Evolutionary conservation across 2,113 vertebrate species (phyloP).

Genomic region (Neogobius melanostomus): DNA sequence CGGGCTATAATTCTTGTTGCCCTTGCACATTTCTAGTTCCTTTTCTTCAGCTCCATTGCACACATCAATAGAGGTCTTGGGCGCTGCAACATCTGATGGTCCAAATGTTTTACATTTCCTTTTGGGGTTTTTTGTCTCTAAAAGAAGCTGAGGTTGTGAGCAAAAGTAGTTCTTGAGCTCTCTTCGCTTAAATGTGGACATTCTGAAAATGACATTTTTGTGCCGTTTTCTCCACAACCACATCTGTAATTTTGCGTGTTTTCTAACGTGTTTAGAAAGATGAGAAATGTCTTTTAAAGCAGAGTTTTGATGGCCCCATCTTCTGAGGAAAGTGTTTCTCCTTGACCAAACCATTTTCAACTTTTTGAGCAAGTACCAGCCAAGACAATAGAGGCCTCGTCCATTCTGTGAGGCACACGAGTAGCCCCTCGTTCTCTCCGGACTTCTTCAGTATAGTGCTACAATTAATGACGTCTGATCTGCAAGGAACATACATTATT

Average conservation of each 20-base stretch:
- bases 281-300: conserved; percentile 44
- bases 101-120: not conserved
- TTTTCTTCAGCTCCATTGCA: not conserved
- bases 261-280: conserved; percentile 41
- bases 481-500: not conserved
- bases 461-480: not conserved
- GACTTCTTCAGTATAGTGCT: not conserved
- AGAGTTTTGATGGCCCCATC: conserved; percentile 19
- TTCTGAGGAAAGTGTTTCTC: conserved; percentile 20
- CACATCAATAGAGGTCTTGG: not conserved
- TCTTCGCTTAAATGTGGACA: conserved; percentile 19
- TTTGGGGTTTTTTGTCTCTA: conserved; percentile 10
- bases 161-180: not conserved
- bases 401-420: not conserved
- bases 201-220: conserved; percentile 24
- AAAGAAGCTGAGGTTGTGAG: not conserved
- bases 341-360: conserved; percentile 25
- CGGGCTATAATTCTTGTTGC: no score
- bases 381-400: not conserved
- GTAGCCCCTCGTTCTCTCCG: not conserved
- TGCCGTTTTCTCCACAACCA: conserved; percentile 62
- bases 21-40: not conserved
- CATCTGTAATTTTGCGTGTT: conserved; percentile 53
- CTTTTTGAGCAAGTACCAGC: not conserved
- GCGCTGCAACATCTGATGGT: not conserved